phyloP scores from a whole-genome alignment of 1,140 invertebrate species.

The Bombus superbus region DNA sequence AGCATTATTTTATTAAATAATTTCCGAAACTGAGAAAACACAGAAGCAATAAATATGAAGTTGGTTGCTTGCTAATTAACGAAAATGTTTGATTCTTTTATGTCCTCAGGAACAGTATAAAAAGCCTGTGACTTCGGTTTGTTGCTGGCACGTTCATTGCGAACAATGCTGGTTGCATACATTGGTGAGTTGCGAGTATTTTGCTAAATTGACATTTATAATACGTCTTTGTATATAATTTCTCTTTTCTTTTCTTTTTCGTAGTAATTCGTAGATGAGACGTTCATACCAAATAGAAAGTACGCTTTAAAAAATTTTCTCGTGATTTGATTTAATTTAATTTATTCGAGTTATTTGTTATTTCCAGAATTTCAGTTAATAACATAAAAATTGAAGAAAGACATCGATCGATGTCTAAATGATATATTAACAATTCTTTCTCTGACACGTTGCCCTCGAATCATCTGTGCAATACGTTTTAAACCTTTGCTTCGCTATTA shows the following conservation, averaged over 20 bases:
- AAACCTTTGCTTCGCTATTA: neutral
- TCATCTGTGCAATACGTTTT: neutral
- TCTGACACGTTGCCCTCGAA: neutral
- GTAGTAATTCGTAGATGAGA: neutral
- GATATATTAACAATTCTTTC: neutral
- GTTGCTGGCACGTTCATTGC: slow-evolving; percentile 98
- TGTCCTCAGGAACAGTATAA: slow-evolving; percentile 86
- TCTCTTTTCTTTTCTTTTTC: neutral
- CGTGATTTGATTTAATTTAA: neutral
- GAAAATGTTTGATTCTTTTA: neutral
- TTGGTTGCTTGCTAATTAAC: neutral
- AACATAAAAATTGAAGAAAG: neutral
- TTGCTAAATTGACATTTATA: neutral
- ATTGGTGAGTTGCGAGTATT: slow-evolving; percentile 83
- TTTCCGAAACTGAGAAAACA: neutral
- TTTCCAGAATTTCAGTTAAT: neutral
- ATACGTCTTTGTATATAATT: neutral
- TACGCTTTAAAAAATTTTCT: neutral
- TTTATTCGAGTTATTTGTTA: neutral
- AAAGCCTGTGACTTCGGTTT: slow-evolving; percentile 96
- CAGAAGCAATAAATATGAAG: neutral
- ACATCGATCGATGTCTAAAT: neutral
- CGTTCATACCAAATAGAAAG: too few relatives aligned
- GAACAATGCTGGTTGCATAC: slow-evolving; percentile 97
- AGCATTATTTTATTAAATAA: neutral